A percentile compares a stretch with the other conserved stretches of the same genome.
Evolutionary conservation across 2,113 vertebrate species (phyloP).

Genomic region (Callipepla squamata): DNA sequence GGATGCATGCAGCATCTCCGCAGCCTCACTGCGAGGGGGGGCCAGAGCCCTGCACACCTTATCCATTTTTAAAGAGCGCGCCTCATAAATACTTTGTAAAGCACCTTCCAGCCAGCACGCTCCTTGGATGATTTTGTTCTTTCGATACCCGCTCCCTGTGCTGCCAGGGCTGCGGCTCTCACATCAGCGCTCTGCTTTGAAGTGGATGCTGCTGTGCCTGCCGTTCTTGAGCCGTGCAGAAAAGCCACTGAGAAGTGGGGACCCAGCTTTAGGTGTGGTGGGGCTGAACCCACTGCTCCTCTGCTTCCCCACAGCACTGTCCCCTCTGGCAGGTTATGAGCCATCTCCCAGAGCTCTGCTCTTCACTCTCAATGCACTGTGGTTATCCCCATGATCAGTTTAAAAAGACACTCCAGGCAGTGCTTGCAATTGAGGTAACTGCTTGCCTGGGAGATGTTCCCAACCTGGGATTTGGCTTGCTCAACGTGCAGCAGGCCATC

Average conservation of each 20-base stretch:
- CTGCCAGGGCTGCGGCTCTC: background rate
- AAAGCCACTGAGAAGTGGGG: background rate
- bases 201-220: background rate
- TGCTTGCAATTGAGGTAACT: background rate
- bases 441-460: background rate
- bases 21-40: background rate
- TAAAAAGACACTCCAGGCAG: background rate
- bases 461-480: background rate
- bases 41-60: background rate
- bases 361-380: rapidly evolving
- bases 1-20: background rate
- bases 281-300: background rate
- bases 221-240: background rate
- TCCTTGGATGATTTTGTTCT: conserved; percentile 11
- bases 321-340: rapidly evolving
- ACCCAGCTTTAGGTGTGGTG: background rate
- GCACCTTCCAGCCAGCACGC: conserved; percentile 53
- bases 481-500: background rate
- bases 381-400: background rate
- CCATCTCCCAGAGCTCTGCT: background rate
- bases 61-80: conserved; percentile 63
- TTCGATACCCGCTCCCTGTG: background rate
- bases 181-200: background rate
- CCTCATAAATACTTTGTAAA: conserved; percentile 69
- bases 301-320: background rate